phyloP scores from a whole-genome alignment of 2,113 vertebrate species.

The Ceyx margarethae region DNA sequence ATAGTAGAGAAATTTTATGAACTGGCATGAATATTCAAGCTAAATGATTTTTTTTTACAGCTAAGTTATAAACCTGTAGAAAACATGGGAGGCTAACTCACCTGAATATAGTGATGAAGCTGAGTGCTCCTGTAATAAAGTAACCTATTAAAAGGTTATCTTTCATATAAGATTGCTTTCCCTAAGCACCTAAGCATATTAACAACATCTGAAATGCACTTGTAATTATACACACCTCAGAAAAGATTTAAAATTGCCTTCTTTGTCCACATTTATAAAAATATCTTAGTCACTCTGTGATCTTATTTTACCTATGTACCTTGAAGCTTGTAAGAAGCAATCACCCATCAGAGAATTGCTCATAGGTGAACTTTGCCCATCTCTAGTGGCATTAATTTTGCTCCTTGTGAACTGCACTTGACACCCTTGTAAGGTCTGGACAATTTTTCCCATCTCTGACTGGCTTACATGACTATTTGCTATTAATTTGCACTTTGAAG shows the following conservation, averaged over 20 bases:
- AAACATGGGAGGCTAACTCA: background rate
- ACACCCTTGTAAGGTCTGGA: constrained; percentile 24
- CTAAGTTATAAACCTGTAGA: background rate
- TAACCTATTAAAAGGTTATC: constrained; percentile 70
- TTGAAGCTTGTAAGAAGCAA: constrained; percentile 46
- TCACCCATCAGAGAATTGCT: constrained; percentile 67
- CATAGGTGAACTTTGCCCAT: constrained; percentile 51
- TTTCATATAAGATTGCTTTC: constrained; percentile 70
- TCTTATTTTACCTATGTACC: constrained; percentile 48
- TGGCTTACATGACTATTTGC: constrained; percentile 28
- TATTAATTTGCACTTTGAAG: constrained; percentile 39
- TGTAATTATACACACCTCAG: constrained; percentile 69
- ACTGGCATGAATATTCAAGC: constrained; percentile 32
- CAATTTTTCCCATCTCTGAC: background rate
- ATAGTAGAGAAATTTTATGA: constrained; percentile 14
- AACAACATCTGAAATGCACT: constrained; percentile 62
- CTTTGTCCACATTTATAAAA: constrained; percentile 60
- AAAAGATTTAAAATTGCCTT: constrained; percentile 66
- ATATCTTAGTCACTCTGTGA: constrained; percentile 33
- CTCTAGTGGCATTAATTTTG: constrained; percentile 63
- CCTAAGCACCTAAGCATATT: constrained; percentile 72
- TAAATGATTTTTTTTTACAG: background rate
- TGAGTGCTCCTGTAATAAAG: constrained; percentile 45
- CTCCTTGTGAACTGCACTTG: constrained; percentile 64
- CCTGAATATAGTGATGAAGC: background rate